Evolutionary conservation across 2,797 vertebrate genomes (phyloP).

Genomic region (Microchirus variegatus): DNA sequence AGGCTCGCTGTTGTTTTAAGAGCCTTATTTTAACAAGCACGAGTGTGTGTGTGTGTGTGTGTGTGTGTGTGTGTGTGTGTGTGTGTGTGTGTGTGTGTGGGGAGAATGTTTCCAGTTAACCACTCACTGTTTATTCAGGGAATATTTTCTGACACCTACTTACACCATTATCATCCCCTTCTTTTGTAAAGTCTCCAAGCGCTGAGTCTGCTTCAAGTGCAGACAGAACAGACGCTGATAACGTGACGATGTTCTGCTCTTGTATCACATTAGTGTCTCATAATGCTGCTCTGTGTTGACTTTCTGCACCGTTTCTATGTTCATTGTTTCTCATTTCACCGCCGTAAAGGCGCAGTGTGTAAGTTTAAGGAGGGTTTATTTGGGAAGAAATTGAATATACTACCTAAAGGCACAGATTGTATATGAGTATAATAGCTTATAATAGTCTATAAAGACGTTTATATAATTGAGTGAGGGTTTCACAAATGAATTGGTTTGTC

Average conservation of each 20-base stretch:
- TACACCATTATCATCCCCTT: slow-evolving; percentile 80
- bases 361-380: too few species aligned
- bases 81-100: slow-evolving; percentile 16
- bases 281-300: not conserved
- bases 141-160: slow-evolving; percentile 88
- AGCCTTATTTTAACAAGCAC: slow-evolving; percentile 79
- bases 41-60: slow-evolving; percentile 70
- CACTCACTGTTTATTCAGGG: slow-evolving; percentile 84
- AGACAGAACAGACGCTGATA: not conserved
- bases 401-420: too few species aligned
- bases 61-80: slow-evolving; percentile 10
- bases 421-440: too few species aligned
- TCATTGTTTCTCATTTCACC: too few species aligned
- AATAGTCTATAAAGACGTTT: too few species aligned
- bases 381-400: too few species aligned
- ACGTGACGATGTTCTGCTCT: slow-evolving; percentile 1
- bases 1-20: slow-evolving; percentile 81
- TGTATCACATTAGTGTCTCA: not conserved
- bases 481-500: too few species aligned
- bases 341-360: too few species aligned
- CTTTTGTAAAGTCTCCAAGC: slow-evolving; percentile 61
- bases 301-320: not conserved
- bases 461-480: too few species aligned
- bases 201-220: slow-evolving; percentile 48
- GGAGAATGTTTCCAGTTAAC: slow-evolving; percentile 77